Evolutionary conservation across 1,140 invertebrate genomes (phyloP).

Genomic region (Branchinecta lindahli): DNA sequence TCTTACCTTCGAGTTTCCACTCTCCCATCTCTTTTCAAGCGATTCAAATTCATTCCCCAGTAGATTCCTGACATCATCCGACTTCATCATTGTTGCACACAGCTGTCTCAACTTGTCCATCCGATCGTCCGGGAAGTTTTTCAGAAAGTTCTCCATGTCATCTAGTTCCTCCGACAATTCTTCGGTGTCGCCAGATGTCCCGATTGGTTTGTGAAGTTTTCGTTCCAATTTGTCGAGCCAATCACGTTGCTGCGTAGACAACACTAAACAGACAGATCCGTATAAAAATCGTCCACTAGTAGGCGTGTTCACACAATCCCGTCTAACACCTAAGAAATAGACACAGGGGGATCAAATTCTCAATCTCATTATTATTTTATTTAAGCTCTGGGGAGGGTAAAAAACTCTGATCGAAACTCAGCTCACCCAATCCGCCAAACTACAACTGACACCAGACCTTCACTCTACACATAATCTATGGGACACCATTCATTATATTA

Average conservation of each 20-base stretch:
- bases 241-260: slow-evolving; percentile 56
- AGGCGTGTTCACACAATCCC: too few species aligned
- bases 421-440: too few species aligned
- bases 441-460: too few species aligned
- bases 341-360: too few species aligned
- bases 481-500: too few species aligned
- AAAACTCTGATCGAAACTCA: too few species aligned
- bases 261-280: slow-evolving; percentile 32
- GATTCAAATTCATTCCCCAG: slow-evolving; percentile 52
- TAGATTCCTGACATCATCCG: slow-evolving; percentile 53
- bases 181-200: slow-evolving; percentile 72
- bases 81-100: slow-evolving; percentile 50
- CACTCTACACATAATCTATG: too few species aligned
- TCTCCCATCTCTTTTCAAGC: slow-evolving; percentile 45
- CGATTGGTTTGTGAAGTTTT: slow-evolving; percentile 50
- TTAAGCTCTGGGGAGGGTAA: too few species aligned
- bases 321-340: too few species aligned
- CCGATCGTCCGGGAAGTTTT: slow-evolving; percentile 54
- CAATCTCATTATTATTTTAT: too few species aligned
- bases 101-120: slow-evolving; percentile 58
- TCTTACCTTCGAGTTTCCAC: slow-evolving; percentile 15
- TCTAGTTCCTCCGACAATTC: slow-evolving; percentile 78
- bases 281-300: too few species aligned
- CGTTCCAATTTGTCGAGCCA: slow-evolving; percentile 68
- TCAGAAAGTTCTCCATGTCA: slow-evolving; percentile 68